These are phyloP conservation scores for Trachemys scripta DNA, from an alignment of 2,113 vertebrate genomes.

Conservation along the genomic window DNA sequence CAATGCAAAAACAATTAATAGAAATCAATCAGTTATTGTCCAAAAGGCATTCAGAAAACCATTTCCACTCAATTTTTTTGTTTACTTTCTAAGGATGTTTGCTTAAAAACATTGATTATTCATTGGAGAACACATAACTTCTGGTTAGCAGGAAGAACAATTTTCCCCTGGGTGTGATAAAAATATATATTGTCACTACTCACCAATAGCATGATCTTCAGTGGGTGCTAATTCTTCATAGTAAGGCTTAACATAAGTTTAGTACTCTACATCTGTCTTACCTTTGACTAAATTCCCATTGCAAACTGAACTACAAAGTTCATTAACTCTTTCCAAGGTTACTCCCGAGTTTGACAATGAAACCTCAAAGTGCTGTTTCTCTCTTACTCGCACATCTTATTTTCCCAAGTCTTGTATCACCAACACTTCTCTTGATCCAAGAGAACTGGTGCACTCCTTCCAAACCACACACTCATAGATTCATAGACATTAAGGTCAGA, in stretches of 20 bases:
- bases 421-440: background rate
- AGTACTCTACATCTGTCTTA: background rate
- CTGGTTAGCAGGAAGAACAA: background rate
- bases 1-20: background rate
- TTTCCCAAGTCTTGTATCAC: background rate
- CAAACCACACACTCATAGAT: background rate
- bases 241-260: background rate
- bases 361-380: accelerated
- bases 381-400: background rate
- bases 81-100: background rate
- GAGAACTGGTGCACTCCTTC: background rate
- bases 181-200: background rate
- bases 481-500: no score
- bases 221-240: background rate
- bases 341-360: background rate
- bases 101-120: background rate
- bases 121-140: background rate
- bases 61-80: background rate
- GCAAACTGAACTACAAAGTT: accelerated
- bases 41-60: background rate
- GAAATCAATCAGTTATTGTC: background rate
- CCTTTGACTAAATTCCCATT: accelerated
- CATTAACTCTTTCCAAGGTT: background rate
- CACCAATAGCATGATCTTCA: accelerated
- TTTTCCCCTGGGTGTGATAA: background rate